Conservation (phyloP, 2,113 vertebrate genomes). For the Chloebia gouldiae region DNA sequence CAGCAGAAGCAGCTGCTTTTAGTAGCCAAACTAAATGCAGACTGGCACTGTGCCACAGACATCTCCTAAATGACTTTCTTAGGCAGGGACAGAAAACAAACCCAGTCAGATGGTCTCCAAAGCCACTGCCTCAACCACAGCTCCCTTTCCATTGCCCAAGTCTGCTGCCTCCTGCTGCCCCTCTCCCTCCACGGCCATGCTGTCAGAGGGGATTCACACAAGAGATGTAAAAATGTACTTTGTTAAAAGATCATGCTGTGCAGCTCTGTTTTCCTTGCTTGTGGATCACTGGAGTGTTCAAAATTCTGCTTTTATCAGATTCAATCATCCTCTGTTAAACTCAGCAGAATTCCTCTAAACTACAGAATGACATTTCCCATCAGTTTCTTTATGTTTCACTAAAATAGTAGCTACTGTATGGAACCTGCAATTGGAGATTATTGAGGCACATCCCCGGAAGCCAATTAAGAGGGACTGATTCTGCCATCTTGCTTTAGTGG, state of each 20-base stretch:
- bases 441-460: not conserved
- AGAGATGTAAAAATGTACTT: not conserved
- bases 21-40: not conserved
- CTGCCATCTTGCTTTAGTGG: not conserved
- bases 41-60: not conserved
- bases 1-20: not conserved
- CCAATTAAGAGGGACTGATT: not conserved
- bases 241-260: not conserved
- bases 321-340: not conserved
- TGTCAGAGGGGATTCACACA: not conserved
- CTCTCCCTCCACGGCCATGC: rapidly evolving
- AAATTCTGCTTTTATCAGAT: not conserved
- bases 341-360: not conserved
- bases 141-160: not conserved
- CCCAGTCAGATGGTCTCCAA: not conserved
- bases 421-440: not conserved
- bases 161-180: not conserved
- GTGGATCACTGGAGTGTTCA: not conserved
- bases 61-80: not conserved
- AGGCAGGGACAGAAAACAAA: not conserved
- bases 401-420: not conserved
- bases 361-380: not conserved
- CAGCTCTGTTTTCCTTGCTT: not conserved
- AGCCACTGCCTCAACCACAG: conserved; percentile 14
- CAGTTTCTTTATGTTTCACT: not conserved